Conservation (phyloP, 2,113 vertebrate species). For the Phycodurus eques region DNA sequence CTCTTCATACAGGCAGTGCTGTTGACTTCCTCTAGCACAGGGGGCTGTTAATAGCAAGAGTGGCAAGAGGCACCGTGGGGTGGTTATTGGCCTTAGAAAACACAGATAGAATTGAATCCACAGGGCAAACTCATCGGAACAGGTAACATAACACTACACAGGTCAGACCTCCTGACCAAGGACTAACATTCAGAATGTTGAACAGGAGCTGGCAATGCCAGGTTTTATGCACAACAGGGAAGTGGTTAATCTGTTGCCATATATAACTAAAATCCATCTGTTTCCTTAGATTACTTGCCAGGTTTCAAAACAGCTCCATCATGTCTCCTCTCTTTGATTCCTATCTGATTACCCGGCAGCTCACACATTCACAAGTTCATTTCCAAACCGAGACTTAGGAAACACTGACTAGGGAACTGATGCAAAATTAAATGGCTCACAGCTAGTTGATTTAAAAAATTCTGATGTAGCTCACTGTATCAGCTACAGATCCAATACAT, state of each 20-base stretch:
- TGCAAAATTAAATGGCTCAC: conserved; percentile 21
- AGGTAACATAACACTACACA: conserved; percentile 48
- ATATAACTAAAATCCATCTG: conserved; percentile 76
- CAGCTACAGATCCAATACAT: neutral
- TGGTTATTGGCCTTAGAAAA: conserved; percentile 55
- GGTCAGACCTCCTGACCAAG: conserved; percentile 60
- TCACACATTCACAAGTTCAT: conserved; percentile 43
- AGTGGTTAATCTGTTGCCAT: conserved; percentile 71
- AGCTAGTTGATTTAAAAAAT: conserved; percentile 11
- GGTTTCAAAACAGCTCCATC: conserved; percentile 63
- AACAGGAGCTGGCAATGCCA: conserved; percentile 63
- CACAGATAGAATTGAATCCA: conserved; percentile 50
- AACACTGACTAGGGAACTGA: conserved; percentile 13
- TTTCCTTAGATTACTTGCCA: conserved; percentile 73
- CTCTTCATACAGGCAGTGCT: conserved; percentile 45
- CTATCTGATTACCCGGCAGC: conserved; percentile 49
- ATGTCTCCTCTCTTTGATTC: conserved; percentile 54
- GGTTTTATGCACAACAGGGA: conserved; percentile 58
- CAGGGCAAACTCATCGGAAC: conserved; percentile 52
- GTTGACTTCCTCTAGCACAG: conserved; percentile 55
- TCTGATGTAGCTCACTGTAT: neutral
- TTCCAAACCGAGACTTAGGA: conserved; percentile 20
- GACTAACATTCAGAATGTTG: conserved; percentile 68
- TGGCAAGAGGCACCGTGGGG: conserved; percentile 30
- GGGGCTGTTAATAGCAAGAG: conserved; percentile 23